A percentile compares a stretch with the other conserved stretches of the same genome.
These are phyloP conservation scores for Saccostrea cuccullata DNA, from an alignment of 1,140 invertebrate species.

Conservation along the genomic window DNA sequence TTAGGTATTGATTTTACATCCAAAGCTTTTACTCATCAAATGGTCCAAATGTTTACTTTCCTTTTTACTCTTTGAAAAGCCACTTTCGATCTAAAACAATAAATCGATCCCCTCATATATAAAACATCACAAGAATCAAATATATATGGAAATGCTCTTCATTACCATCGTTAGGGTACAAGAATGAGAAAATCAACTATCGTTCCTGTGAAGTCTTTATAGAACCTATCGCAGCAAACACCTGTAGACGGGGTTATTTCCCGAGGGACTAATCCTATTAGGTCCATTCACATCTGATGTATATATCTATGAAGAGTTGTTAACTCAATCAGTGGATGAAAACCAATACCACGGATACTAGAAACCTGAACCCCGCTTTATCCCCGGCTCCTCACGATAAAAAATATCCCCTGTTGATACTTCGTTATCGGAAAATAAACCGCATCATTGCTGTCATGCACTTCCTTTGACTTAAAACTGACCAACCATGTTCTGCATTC, in stretches of 20 bases:
- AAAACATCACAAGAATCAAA: conserved; percentile 20
- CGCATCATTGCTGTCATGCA: conserved; percentile 17
- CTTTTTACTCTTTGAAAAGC: conserved; percentile 24
- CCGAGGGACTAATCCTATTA: conserved; percentile 29
- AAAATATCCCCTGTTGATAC: conserved; percentile 38
- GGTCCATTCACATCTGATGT: not conserved
- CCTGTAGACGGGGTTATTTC: conserved; percentile 33
- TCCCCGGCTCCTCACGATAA: not conserved
- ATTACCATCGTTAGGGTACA: conserved; percentile 11
- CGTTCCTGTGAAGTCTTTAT: conserved; percentile 1
- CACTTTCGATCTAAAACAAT: conserved; percentile 29
- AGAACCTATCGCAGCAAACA: not conserved
- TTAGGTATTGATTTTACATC: conserved; percentile 1
- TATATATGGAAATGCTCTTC: conserved; percentile 31
- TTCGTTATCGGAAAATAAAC: conserved; percentile 42
- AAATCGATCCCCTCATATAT: conserved; percentile 31
- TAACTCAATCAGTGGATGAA: not conserved
- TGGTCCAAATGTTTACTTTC: conserved; percentile 31
- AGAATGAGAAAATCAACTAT: not conserved
- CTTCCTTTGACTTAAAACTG: conserved; percentile 28
- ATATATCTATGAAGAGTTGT: conserved; percentile 2
- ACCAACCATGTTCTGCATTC: conserved; percentile 21
- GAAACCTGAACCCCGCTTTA: conserved; percentile 2
- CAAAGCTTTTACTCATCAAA: conserved; percentile 19
- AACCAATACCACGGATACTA: not conserved